Base-by-base conservation (phyloP, 2,888 invertebrate species). In the Elmis aenea region DNA sequence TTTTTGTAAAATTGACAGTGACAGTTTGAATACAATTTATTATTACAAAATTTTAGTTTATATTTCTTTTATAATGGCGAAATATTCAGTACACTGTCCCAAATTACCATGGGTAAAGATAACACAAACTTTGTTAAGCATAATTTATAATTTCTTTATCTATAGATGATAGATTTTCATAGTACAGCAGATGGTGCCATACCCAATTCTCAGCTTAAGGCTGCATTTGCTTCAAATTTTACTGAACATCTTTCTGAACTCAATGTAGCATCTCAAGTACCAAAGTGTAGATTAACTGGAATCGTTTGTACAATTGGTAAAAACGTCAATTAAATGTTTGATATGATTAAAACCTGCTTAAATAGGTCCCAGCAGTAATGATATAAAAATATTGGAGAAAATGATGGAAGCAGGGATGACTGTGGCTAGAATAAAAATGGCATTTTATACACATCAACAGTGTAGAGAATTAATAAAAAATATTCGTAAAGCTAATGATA, bases 281-380 rank as follows among this genome's bases (percentile, higher is more conserved):
- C 67, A 0, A 68, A 68, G 38, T 70, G 72, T 47, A 63, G 74
- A 32, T 62, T 77, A 2, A 77, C 78, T 1, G 70, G 71, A 45
- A 71, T 81, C 30, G 67, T 76, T 32, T 74, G 74, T 22, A 68
- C 73, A 1, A 67, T 80, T 51, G 74, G 77, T 75, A 65, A 48
- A 12, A 13, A 26, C 26, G 3, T n/a, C 10, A 13, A 12, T 15
- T 16, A 10, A 29, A 9, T 9, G 11, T 13, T 18, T 18, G 18
- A 18, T 18, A 18, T 18, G 5, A 18, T 8, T 13, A 13, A 23
- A 15, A 14, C 15, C 9, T 31, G 14, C 24, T 15, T 25, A 21
- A 26, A 23, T 34, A 50, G 54, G 51, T n/a, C 48, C 51, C 8
- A 42, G 41, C 20, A 38, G 33, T 20, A 23, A 33, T 5, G 27